phyloP scores from a whole-genome alignment of 1,140 invertebrate species.

The Uloborus diversus region DNA sequence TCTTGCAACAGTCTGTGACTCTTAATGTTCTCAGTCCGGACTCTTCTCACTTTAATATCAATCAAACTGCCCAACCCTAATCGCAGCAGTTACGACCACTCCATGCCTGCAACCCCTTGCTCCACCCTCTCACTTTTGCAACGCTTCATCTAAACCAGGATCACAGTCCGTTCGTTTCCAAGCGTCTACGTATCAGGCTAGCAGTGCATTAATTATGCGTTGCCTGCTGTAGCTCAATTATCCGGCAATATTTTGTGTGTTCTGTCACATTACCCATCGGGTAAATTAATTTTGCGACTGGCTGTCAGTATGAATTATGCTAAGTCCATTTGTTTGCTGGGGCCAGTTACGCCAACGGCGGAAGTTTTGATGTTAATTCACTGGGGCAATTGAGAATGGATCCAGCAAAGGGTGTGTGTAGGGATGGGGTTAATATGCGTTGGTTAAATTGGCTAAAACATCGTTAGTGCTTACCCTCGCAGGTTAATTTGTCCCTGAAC shows the following conservation, averaged over 20 bases:
- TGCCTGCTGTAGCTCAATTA: slow-evolving; percentile 44
- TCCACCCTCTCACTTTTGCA: background rate
- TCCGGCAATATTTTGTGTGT: slow-evolving; percentile 45
- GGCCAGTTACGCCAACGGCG: background rate
- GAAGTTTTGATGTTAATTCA: slow-evolving; percentile 42
- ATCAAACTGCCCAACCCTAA: background rate
- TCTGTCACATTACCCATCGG: slow-evolving; percentile 43
- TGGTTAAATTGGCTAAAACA: too few species aligned
- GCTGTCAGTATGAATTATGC: slow-evolving; percentile 32
- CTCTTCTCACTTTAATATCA: background rate
- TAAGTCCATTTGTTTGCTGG: slow-evolving; percentile 1
- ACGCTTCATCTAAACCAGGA: background rate
- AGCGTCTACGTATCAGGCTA: too few species aligned
- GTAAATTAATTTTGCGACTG: slow-evolving; percentile 40
- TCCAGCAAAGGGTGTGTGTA: too few species aligned
- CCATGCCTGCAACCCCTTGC: background rate
- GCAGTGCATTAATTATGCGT: slow-evolving; percentile 29
- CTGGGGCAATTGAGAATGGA: background rate
- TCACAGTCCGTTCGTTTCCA: background rate
- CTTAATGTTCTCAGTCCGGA: too few species aligned
- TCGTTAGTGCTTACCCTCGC: too few species aligned
- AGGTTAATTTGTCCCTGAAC: too few species aligned
- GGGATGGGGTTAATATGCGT: too few species aligned
- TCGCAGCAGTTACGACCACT: background rate
- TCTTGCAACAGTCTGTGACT: too few species aligned